Percentiles rank a stretch among this genome's conserved stretches.
phyloP scores from a whole-genome alignment of 2,113 vertebrate species.

The Butastur rufipennis region DNA sequence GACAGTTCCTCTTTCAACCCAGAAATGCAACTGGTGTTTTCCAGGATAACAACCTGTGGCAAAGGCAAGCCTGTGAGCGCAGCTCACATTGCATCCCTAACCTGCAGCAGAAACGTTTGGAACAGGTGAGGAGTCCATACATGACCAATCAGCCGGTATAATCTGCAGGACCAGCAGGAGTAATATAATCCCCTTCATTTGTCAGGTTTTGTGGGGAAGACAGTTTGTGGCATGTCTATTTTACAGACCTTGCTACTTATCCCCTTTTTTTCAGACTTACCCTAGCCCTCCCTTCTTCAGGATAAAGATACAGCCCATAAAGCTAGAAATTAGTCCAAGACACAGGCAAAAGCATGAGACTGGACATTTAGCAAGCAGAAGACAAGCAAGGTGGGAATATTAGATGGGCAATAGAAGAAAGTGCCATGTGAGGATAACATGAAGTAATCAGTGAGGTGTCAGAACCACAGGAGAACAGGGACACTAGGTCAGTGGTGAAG shows the following conservation, averaged over 20 bases:
- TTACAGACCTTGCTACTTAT: neutral
- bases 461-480: neutral
- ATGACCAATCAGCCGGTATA: neutral
- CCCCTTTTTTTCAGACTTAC: neutral
- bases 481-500: neutral
- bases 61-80: neutral
- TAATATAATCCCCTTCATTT: neutral
- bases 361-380: neutral
- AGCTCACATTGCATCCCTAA: neutral
- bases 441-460: neutral
- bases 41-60: neutral
- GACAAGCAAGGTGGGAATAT: neutral
- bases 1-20: neutral
- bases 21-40: neutral
- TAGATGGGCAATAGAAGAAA: neutral
- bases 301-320: neutral
- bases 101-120: neutral
- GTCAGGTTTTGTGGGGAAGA: neutral
- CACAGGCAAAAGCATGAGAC: neutral
- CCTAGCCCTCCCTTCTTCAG: neutral
- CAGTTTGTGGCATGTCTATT: accelerated
- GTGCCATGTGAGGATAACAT: neutral
- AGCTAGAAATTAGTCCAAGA: neutral
- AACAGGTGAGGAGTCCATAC: neutral
- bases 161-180: neutral